These are phyloP conservation scores for Sus cebifrons DNA, from an alignment of 2,797 vertebrate genomes.

Conservation along the genomic window DNA sequence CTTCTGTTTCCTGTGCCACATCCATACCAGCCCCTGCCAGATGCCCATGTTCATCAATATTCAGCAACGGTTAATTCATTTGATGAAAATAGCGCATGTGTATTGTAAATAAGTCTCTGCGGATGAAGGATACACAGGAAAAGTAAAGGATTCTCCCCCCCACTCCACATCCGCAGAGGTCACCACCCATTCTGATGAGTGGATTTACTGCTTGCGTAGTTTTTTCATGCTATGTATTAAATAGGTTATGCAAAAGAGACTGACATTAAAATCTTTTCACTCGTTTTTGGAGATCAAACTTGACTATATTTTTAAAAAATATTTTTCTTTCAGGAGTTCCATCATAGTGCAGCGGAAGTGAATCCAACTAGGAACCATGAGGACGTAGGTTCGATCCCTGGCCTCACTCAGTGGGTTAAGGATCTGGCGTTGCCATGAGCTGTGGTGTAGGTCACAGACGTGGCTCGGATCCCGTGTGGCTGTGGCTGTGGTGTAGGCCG, in stretches of 20 bases:
- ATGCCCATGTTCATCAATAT: background rate
- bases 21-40: background rate
- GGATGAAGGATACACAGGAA: rapidly evolving
- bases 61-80: background rate
- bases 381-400: too few species aligned
- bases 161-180: background rate
- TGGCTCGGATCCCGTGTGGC: too few species aligned
- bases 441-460: too few species aligned
- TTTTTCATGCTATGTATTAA: background rate
- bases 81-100: background rate
- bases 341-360: too few species aligned
- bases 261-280: background rate
- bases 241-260: background rate
- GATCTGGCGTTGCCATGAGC: too few species aligned
- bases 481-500: too few species aligned
- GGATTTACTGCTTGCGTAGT: background rate
- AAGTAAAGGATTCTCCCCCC: rapidly evolving
- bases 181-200: background rate
- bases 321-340: background rate
- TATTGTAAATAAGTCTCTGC: background rate
- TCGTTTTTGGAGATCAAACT: background rate
- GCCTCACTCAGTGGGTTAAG: too few species aligned
- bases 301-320: background rate
- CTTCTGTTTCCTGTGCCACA: rapidly evolving
- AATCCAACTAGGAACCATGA: too few species aligned